phyloP scores from a whole-genome alignment of 2,797 vertebrate genomes.

The Neosilurus hyrtlii region DNA sequence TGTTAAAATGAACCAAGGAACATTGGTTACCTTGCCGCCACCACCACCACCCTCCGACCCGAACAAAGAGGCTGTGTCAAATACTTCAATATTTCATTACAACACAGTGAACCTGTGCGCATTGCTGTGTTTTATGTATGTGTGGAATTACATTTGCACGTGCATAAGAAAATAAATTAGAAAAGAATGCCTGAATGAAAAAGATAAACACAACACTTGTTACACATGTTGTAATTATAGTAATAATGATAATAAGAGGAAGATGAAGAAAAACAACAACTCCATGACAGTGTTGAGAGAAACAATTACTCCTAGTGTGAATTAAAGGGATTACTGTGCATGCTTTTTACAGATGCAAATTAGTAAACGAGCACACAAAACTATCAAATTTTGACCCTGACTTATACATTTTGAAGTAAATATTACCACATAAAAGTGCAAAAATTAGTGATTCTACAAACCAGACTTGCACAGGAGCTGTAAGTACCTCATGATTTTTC shows the following conservation, averaged over 20 bases:
- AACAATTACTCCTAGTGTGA: neutral
- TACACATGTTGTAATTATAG: neutral
- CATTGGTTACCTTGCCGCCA: neutral
- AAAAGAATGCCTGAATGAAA: slow-evolving; percentile 27
- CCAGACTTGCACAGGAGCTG: no score
- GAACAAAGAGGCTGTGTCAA: slow-evolving; percentile 24
- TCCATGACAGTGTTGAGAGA: neutral
- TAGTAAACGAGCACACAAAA: no score
- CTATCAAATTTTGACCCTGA: no score
- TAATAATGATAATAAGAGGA: neutral
- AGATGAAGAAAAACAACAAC: no score
- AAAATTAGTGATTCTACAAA: no score
- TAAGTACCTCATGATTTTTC: no score
- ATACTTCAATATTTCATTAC: neutral
- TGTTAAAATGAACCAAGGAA: slow-evolving; percentile 28
- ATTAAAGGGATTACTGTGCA: neutral
- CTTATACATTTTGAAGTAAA: no score
- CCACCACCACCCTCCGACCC: neutral
- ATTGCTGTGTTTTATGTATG: neutral
- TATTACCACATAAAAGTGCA: no score
- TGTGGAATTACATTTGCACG: neutral
- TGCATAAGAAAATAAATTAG: neutral
- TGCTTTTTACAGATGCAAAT: no score
- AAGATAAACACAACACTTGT: neutral
- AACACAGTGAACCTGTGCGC: neutral